These are phyloP conservation scores for Cheilosia vulpina DNA, from an alignment of 2,888 invertebrate genomes.

Conservation along the genomic window DNA sequence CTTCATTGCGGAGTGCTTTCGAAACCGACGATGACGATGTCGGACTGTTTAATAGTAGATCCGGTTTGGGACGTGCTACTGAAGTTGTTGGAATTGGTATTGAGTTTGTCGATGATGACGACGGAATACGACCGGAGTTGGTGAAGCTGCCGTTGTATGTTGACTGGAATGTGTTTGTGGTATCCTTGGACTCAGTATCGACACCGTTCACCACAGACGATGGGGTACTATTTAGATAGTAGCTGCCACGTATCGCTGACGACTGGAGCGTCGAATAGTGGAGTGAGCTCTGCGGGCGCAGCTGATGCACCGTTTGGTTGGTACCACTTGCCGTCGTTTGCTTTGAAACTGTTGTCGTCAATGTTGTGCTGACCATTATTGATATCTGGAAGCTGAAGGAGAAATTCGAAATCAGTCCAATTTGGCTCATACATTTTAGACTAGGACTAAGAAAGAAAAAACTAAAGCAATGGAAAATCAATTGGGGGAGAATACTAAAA, in stretches of 20 bases:
- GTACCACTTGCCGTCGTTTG: slow-evolving; percentile 83
- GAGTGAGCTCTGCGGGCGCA: slow-evolving; percentile 76
- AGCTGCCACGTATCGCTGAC: slow-evolving; percentile 73
- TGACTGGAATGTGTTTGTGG: slow-evolving; percentile 45
- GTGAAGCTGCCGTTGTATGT: slow-evolving; percentile 54
- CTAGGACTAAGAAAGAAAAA: not conserved
- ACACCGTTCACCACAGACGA: slow-evolving; percentile 38
- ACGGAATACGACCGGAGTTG: slow-evolving; percentile 74
- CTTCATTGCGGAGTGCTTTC: slow-evolving; percentile 73
- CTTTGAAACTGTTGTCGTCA: slow-evolving; percentile 83
- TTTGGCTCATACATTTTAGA: not conserved
- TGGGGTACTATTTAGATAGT: slow-evolving; percentile 66
- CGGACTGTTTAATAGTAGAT: slow-evolving; percentile 59
- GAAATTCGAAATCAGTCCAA: not conserved
- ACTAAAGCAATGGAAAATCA: no score
- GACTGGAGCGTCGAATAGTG: slow-evolving; percentile 76
- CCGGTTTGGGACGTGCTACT: slow-evolving; percentile 67
- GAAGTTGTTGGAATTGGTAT: slow-evolving; percentile 77
- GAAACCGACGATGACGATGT: slow-evolving; percentile 59
- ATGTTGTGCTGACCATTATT: slow-evolving; percentile 84
- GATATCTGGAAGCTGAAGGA: slow-evolving; percentile 81
- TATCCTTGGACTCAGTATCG: slow-evolving; percentile 57
- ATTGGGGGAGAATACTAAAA: no score
- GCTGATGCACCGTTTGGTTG: slow-evolving; percentile 76
- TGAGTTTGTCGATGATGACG: slow-evolving; percentile 77